Evolutionary conservation across 2,888 invertebrate genomes (phyloP), one percentile per base, ranked within the genome.

Genomic region (Drosophila putrida): DNA sequence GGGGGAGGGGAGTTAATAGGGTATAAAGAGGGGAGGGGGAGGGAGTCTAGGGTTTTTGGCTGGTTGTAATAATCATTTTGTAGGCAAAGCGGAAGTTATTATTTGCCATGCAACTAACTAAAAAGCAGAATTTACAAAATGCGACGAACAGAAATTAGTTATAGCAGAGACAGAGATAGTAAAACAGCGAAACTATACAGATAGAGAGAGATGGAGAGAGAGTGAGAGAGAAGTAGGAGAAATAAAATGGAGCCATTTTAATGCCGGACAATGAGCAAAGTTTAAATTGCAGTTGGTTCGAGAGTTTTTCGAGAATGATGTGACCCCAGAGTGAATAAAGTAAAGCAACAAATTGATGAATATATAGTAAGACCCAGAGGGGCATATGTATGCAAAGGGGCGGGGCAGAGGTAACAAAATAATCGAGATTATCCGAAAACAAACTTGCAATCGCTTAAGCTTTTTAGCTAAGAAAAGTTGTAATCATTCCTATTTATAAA

Each of bases 71-170:
- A 44, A 82, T 80, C 73, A 78, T 75, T 82, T 71, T 71, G 73
- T 73, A 80, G 83, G 73, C 83, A 80, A 82, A 82, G 80, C 80
- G 88, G 80, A 86, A 86, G 76, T 74, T 83, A 86, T 84, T 88
- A 88, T 88, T 86, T 80, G 72, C 81, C 43, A 74, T 74, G 81
- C 82, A 80, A 84, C 86, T 66, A 69, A 67, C 70, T 66, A 57
- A 59, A 63, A 53, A 50, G 51, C 54, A 31, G 44, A 77, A 64
- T 63, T 77, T 61, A 77, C 66, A 59, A 60, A 75, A 59, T 76
- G 65, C 69, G 31, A 44, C 61, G 47, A 47, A 51, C 59, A 41
- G 44, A 74, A 77, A 68, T 76, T 76, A 61, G 71, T 75, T 59
- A 51, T 13, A 51, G 27, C 36, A 44, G 13, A 10, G 43, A 27